A percentile compares a stretch with the other conserved stretches of the same genome.
Conservation (phyloP, 2,113 vertebrate genomes). For the Sapajus apella region DNA sequence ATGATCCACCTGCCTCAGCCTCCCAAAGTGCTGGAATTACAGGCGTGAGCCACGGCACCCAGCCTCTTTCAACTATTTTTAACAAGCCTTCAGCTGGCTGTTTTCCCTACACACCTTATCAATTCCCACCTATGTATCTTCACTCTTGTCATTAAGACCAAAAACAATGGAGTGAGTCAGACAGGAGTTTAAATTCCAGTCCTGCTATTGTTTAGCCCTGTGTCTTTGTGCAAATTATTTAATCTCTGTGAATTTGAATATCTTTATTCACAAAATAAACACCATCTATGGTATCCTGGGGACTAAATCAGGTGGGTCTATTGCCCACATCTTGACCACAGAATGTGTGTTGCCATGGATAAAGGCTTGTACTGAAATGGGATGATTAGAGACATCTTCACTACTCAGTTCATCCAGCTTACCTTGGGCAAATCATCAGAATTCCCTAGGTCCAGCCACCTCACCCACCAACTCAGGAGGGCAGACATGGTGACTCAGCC, state of each 20-base stretch:
- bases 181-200: background rate
- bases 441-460: background rate
- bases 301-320: background rate
- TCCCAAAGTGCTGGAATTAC: too few relatives aligned
- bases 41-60: too few relatives aligned
- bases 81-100: background rate
- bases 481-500: background rate
- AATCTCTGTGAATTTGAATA: background rate
- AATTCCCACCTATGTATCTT: background rate
- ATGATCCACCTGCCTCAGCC: too few relatives aligned
- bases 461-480: background rate
- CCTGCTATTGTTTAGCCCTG: background rate
- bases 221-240: background rate
- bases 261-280: background rate
- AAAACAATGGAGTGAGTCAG: background rate
- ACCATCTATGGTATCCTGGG: background rate
- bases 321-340: background rate
- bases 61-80: background rate
- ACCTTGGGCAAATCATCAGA: background rate
- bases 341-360: background rate
- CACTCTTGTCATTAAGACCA: background rate
- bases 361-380: background rate
- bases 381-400: background rate
- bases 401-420: background rate
- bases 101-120: background rate